These are phyloP conservation scores for Heterotis niloticus DNA, from an alignment of 2,113 vertebrate species.

Conservation along the genomic window DNA sequence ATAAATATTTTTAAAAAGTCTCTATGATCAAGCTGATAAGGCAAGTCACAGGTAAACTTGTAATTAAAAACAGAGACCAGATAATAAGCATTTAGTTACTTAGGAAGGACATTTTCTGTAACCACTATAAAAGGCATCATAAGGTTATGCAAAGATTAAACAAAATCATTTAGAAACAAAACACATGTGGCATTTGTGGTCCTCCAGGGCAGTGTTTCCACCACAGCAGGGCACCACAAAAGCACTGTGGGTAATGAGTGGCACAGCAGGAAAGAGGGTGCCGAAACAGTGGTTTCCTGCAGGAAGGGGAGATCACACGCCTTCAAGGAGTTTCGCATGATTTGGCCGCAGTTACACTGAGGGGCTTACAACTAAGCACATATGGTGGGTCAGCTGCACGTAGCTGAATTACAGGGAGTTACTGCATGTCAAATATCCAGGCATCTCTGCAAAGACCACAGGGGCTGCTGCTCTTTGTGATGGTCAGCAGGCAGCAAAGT, in stretches of 20 bases:
- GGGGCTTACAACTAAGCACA: background rate
- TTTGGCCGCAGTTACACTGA: background rate
- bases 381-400: background rate
- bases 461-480: no score
- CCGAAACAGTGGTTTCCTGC: background rate
- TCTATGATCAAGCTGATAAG: no score
- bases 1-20: no score
- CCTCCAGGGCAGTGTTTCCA: background rate
- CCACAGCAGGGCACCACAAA: background rate
- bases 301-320: background rate
- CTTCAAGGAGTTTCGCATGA: background rate
- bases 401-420: background rate
- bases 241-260: background rate
- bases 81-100: no score
- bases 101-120: no score
- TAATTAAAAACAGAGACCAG: no score
- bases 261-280: background rate
- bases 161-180: background rate
- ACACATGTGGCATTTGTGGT: constrained; percentile 3
- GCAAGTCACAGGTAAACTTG: no score
- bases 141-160: no score
- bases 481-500: no score
- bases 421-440: background rate
- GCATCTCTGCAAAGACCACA: background rate
- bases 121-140: no score